Conservation (phyloP, 37 sponge, comb jelly and placozoan species). For the Chondrilla cf. caribensis region DNA sequence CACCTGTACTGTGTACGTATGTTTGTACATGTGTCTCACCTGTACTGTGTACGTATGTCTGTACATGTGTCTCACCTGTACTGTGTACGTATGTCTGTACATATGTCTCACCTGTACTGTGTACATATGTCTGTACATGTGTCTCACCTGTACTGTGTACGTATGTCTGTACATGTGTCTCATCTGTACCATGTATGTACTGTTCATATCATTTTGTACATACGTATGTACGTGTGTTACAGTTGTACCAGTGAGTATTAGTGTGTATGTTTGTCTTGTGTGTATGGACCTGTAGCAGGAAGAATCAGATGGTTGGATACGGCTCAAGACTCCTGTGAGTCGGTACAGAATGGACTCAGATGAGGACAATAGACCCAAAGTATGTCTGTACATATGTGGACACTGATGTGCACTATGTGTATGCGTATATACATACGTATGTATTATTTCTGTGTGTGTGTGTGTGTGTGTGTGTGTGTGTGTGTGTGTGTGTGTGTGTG, state of each 20-base stretch:
- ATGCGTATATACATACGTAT: not conserved
- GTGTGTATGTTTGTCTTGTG: conserved; percentile 2
- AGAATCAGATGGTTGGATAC: conserved; percentile 17
- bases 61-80: not conserved
- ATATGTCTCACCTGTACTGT: not conserved
- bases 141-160: too few relatives aligned
- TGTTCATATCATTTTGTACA: not conserved
- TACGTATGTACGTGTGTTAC: conserved; percentile 3
- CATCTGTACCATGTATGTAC: too few relatives aligned
- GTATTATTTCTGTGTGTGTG: conserved; percentile 18
- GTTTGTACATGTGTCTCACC: conserved; percentile 4
- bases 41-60: not conserved
- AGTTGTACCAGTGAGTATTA: too few relatives aligned
- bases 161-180: not conserved
- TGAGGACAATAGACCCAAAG: not conserved
- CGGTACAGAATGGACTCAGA: not conserved
- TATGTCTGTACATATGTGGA: not conserved
- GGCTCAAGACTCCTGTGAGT: not conserved
- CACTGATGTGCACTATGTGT: not conserved
- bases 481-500: conserved; percentile 40
- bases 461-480: conserved; percentile 37
- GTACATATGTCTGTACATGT: not conserved
- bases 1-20: not conserved
- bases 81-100: too few relatives aligned
- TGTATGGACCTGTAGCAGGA: not conserved